phyloP scores from a whole-genome alignment of 2,888 invertebrate genomes.

The Lissonota sp. region DNA sequence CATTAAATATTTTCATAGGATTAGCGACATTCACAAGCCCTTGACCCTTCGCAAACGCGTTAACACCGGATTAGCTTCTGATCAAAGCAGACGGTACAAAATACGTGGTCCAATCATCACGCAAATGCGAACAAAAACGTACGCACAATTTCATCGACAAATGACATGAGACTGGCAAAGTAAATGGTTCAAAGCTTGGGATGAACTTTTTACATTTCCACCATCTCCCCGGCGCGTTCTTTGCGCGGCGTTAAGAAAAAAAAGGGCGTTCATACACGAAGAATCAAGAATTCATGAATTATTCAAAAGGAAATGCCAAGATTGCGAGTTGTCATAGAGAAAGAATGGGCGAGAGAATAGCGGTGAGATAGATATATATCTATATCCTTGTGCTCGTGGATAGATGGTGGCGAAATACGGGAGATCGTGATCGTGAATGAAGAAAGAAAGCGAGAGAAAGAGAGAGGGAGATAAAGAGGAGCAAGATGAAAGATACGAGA shows the following conservation, averaged over 20 bases:
- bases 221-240: conserved; percentile 1
- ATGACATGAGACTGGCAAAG: conserved; percentile 9
- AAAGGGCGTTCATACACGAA: conserved; percentile 28
- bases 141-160: neutral
- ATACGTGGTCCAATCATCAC: neutral
- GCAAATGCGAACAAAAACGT: neutral
- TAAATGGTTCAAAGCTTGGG: neutral
- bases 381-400: conserved; percentile 1
- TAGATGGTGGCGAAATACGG: conserved; percentile 3
- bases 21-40: no score
- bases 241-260: conserved; percentile 11
- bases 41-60: no score
- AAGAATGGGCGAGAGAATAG: neutral
- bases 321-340: conserved; percentile 26
- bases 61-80: no score
- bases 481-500: conserved; percentile 12
- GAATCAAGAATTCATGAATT: conserved; percentile 49
- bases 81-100: no score
- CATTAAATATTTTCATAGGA: no score
- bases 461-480: conserved; percentile 7
- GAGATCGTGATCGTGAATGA: conserved; percentile 16
- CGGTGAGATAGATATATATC: neutral
- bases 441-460: neutral
- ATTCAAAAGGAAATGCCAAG: conserved; percentile 36
- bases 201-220: neutral